Percentiles rank a stretch among this genome's conserved stretches.
Conservation (phyloP, 1,140 invertebrate genomes). For the Steinernema khuongi region DNA sequence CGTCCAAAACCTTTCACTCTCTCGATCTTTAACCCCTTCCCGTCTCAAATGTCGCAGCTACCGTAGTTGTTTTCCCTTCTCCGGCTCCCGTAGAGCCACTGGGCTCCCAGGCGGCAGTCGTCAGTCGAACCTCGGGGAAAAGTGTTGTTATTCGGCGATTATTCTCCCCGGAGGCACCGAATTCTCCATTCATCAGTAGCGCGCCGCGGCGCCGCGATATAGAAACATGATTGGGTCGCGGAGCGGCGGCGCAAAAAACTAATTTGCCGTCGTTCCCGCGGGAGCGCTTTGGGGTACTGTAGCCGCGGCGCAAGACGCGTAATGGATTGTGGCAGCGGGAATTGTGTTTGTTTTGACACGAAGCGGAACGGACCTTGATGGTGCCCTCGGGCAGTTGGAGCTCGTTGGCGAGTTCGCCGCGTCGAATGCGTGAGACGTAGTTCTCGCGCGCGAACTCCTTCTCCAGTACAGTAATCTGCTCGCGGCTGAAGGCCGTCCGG, state of each 20-base stretch:
- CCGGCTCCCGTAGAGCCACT: background rate
- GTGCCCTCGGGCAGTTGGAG: conserved; percentile 90
- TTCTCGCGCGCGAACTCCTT: conserved; percentile 95
- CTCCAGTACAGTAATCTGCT: conserved; percentile 86
- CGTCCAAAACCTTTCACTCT: too few species aligned
- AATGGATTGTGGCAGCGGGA: background rate
- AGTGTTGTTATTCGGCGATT: conserved; percentile 13
- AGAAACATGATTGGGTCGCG: conserved; percentile 11
- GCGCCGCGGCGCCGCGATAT: background rate
- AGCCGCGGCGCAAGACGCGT: background rate
- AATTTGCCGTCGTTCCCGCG: background rate
- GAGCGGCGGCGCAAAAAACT: conserved; percentile 14
- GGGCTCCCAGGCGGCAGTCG: background rate
- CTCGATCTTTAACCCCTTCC: too few species aligned
- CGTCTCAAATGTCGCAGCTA: too few species aligned
- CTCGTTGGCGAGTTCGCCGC: conserved; percentile 88
- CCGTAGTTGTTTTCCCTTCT: background rate
- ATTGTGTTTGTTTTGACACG: background rate
- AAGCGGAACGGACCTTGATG: conserved; percentile 74
- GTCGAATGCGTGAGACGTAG: conserved; percentile 85
- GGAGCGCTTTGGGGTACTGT: conserved; percentile 4
- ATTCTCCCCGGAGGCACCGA: conserved; percentile 1
- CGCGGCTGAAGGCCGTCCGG: conserved; percentile 90
- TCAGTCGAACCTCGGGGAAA: background rate
- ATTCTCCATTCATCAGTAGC: conserved; percentile 13